phyloP scores from a whole-genome alignment of 37 sponge, comb jelly and placozoan genomes.

The Haliclona indistincta region DNA sequence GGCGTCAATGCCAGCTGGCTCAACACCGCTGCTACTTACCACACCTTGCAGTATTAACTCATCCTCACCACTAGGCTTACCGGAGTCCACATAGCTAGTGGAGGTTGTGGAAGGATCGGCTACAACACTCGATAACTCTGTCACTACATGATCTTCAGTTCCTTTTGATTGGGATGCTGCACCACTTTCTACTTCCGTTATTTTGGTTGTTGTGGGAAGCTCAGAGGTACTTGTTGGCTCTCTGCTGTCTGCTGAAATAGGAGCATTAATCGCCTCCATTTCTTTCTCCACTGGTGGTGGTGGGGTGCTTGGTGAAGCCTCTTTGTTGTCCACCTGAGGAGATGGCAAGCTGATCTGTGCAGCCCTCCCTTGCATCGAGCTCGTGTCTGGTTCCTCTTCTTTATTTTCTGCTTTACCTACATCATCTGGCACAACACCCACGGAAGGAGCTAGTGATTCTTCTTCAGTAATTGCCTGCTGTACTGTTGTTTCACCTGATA shows the following conservation, averaged over 20 bases:
- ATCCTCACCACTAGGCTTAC: neutral
- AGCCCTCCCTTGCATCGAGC: neutral
- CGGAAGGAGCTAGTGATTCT: no score
- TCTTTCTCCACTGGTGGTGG: neutral
- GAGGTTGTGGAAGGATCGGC: no score
- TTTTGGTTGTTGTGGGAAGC: neutral
- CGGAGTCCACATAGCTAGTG: no score
- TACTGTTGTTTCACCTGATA: neutral
- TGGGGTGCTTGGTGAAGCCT: no score
- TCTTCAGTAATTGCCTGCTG: neutral
- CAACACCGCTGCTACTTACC: neutral
- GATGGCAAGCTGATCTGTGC: neutral
- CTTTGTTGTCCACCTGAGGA: neutral
- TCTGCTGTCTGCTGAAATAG: neutral
- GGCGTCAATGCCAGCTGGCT: slow-evolving; percentile 49
- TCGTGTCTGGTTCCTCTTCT: no score
- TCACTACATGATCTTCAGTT: neutral
- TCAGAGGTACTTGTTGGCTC: neutral
- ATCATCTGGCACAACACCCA: no score
- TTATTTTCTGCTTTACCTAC: no score
- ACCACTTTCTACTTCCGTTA: neutral
- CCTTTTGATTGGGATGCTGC: neutral
- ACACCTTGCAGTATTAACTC: neutral
- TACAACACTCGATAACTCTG: neutral
- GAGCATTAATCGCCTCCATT: neutral